Evolutionary conservation across 2,113 vertebrate genomes (phyloP).

Genomic region (Osmerus mordax): DNA sequence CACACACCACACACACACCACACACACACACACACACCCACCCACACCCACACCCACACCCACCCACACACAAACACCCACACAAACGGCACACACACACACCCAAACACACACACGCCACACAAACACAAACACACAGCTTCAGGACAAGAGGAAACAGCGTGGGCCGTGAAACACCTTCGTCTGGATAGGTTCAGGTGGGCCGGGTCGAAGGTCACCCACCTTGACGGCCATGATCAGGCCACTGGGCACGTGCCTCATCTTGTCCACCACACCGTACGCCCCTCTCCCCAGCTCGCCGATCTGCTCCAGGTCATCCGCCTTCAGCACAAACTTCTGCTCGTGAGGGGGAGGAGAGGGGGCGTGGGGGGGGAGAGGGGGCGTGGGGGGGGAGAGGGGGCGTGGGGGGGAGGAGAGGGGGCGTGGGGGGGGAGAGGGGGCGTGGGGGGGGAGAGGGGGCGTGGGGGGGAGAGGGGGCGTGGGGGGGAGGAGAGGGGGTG

Average conservation of each 20-base stretch:
- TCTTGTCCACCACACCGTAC: conserved; percentile 95
- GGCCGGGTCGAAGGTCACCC: conserved; percentile 19
- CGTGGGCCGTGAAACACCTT: no score
- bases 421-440: background rate
- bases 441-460: background rate
- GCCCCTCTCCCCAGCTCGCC: conserved; percentile 90
- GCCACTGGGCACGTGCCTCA: conserved; percentile 89
- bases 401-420: background rate
- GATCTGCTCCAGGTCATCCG: conserved; percentile 91
- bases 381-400: background rate
- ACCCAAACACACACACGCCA: no score
- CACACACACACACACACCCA: no score
- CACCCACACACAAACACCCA: no score
- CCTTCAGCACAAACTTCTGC: conserved; percentile 96
- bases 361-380: no score
- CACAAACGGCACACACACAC: no score
- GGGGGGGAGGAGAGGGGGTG: background rate
- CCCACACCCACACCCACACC: no score
- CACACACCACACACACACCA: no score
- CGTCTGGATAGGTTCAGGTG: no score
- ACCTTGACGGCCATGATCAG: conserved; percentile 98
- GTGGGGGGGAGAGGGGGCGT: background rate
- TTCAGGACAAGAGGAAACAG: no score
- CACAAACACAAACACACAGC: no score
- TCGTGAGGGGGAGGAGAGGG: no score